Percentiles rank a stretch among this genome's conserved stretches.
phyloP scores from a whole-genome alignment of 2,113 vertebrate genomes.

The Rana temporaria region DNA sequence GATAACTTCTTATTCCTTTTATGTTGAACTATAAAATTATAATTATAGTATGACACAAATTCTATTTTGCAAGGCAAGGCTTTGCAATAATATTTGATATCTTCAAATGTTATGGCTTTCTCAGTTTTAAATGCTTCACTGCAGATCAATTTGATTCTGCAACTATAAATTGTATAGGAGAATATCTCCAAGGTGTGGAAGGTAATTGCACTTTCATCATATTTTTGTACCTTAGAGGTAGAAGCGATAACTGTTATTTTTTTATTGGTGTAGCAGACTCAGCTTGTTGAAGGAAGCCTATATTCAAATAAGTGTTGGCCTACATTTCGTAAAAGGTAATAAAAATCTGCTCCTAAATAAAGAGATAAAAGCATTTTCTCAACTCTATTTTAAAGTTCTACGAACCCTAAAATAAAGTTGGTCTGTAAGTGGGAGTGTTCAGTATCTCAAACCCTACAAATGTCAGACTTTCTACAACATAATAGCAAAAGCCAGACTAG shows the following conservation, averaged over 20 bases:
- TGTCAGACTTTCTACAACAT: too few relatives aligned
- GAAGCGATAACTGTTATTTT: slow-evolving; percentile 31
- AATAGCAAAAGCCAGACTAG: too few relatives aligned
- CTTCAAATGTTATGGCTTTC: slow-evolving; percentile 28
- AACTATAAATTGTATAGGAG: slow-evolving; percentile 36
- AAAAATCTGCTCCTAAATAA: neutral
- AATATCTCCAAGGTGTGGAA: slow-evolving; percentile 43
- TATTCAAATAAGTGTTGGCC: slow-evolving; percentile 7
- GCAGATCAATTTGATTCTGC: slow-evolving; percentile 53
- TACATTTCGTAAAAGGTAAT: slow-evolving; percentile 19
- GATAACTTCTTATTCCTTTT: slow-evolving; percentile 31
- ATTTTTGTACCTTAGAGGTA: slow-evolving; percentile 45
- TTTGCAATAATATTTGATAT: slow-evolving; percentile 37
- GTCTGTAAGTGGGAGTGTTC: too few relatives aligned
- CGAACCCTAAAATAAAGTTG: too few relatives aligned
- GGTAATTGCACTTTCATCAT: slow-evolving; percentile 49
- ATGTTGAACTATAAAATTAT: slow-evolving; percentile 30
- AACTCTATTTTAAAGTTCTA: too few relatives aligned
- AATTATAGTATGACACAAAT: slow-evolving; percentile 29
- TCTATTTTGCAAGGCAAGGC: slow-evolving; percentile 26
- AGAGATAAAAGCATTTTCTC: neutral
- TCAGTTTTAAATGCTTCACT: slow-evolving; percentile 47
- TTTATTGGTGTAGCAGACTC: slow-evolving; percentile 27
- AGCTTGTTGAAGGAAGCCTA: slow-evolving; percentile 1
- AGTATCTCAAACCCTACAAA: too few relatives aligned